Conservation (phyloP, 35 echinoderm and acorn worm species). For the Acanthaster planci region DNA sequence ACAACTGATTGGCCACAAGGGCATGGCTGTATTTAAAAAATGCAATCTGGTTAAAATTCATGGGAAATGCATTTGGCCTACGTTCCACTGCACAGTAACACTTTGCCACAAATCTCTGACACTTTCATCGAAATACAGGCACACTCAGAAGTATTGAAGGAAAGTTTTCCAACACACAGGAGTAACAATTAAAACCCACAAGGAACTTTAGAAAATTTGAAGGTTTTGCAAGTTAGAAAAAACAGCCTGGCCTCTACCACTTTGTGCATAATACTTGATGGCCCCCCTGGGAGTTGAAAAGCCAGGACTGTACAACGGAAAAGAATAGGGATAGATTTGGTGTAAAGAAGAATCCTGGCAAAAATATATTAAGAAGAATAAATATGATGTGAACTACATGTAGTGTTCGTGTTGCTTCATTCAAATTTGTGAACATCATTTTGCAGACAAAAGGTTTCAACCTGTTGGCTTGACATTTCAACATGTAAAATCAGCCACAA, state of each 20-base stretch:
- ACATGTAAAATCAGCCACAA: background rate
- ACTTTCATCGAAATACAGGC: background rate
- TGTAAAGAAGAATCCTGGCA: no score
- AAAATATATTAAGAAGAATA: no score
- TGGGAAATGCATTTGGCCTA: background rate
- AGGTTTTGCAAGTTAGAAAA: no score
- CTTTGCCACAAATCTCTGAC: background rate
- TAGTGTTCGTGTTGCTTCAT: background rate
- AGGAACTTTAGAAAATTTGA: no score
- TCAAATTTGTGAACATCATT: background rate
- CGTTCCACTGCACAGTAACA: background rate
- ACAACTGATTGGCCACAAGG: background rate
- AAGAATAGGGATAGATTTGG: no score
- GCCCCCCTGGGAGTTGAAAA: no score
- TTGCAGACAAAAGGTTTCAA: background rate
- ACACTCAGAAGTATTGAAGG: background rate
- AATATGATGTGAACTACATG: no score
- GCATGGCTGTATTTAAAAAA: background rate
- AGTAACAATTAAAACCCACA: no score
- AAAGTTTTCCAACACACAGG: no score
- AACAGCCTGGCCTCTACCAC: no score
- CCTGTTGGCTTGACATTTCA: background rate
- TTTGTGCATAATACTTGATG: no score
- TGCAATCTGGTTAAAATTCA: background rate
- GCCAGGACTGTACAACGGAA: no score